These are phyloP conservation scores for Australoheros facetus DNA, from an alignment of 2,797 vertebrate species.

Conservation along the genomic window DNA sequence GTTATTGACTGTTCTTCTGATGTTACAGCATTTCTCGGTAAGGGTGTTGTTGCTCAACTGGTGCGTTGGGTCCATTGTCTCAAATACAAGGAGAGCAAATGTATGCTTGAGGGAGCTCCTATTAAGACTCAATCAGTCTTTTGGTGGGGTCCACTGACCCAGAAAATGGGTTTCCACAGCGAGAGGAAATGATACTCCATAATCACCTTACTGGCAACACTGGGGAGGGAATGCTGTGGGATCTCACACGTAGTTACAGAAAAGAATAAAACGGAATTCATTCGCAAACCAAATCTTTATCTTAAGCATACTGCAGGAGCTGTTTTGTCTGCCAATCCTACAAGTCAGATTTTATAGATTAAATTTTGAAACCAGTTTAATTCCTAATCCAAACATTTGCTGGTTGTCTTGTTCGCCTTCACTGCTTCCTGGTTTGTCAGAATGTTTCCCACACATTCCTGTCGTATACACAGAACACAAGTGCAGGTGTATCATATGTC, in stretches of 20 bases:
- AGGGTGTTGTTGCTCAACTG: conserved; percentile 37
- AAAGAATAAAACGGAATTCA: neutral
- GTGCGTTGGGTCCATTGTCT: conserved; percentile 49
- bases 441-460: conserved; percentile 70
- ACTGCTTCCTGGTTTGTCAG: neutral
- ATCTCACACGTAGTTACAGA: conserved; percentile 42
- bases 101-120: conserved; percentile 75
- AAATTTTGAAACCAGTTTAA: neutral
- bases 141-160: conserved; percentile 88
- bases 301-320: neutral
- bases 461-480: conserved; percentile 14
- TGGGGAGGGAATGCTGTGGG: conserved; percentile 76
- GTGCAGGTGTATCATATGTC: conserved; percentile 62
- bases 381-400: neutral
- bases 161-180: conserved; percentile 89
- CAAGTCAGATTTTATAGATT: neutral
- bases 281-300: neutral
- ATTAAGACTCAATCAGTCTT: conserved; percentile 88
- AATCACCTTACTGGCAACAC: conserved; percentile 78
- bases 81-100: conserved; percentile 57
- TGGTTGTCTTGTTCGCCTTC: conserved; percentile 24
- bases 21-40: conserved; percentile 33
- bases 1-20: conserved; percentile 29
- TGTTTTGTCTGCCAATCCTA: neutral
- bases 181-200: conserved; percentile 90